Evolutionary conservation across 2,113 vertebrate genomes (phyloP), one percentile per base, ranked within the genome.

Genomic region (Petromus typicus): DNA sequence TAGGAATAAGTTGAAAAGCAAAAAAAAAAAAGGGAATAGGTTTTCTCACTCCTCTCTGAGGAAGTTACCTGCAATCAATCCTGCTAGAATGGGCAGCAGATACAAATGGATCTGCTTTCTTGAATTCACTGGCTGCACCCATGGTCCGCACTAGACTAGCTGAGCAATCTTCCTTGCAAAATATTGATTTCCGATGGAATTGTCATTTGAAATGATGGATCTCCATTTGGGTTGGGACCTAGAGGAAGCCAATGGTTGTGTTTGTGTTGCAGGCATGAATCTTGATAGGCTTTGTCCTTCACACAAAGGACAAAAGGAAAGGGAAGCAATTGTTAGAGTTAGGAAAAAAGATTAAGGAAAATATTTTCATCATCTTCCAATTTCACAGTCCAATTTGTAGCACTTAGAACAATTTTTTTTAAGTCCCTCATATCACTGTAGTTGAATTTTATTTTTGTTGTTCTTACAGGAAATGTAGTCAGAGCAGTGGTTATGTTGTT

Each of bases 121-220:
- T 90, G 84, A 95, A 96, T 98, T 97, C 92, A 61, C 95, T 8
- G n/a, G 22, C 81, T 93, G 81, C 40, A 79, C 71, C 91, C 71
- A 59, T 76, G 84, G 59, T 90, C 71, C 61, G 69, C 22, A 79
- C 81, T 78, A 78, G 93, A 79, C 87, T 63, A 64, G 91, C 71
- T 51, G 95, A 96, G 93, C 92, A 92, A 92, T 97, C 92, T 97
- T 96, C 96, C 66, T 96, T 94, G 96, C 86, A 86, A 86, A 82
- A 82, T 97, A 98, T 97, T 87, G 97, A 98, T 97, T 97, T 97
- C 93, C 95, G 95, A 97, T 97, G 86, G 92, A 94, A 96, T 97
- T 97, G 97, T 96, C 97, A 88, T 91, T 96, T 92, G 92, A 96
- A 96, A 96, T 97, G 97, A 98, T 97, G 96, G 94, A 97, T 98